These are phyloP conservation scores for Nymphalis c-album DNA, from an alignment of 2,888 invertebrate species.

Conservation along the genomic window DNA sequence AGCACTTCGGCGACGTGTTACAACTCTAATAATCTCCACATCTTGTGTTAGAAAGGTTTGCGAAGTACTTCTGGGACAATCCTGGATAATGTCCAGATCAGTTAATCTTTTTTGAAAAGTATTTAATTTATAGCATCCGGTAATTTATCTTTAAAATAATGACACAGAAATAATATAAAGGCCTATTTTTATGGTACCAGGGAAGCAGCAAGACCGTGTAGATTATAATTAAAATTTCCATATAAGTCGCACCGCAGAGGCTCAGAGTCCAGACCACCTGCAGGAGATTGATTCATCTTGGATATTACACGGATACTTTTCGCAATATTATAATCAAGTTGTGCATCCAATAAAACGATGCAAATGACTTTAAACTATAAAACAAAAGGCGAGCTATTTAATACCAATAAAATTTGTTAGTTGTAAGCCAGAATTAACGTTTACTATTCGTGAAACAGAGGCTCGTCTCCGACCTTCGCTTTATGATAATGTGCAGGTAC, in stretches of 20 bases:
- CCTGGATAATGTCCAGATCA: too few species aligned
- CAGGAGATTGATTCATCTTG: slow-evolving; percentile 13
- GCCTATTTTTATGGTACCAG: neutral
- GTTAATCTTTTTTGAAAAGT: too few species aligned
- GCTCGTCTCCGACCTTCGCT: slow-evolving; percentile 40
- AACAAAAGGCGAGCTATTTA: slow-evolving; percentile 9
- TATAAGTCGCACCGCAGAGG: slow-evolving; percentile 8
- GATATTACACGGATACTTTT: neutral
- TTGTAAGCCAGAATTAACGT: slow-evolving; percentile 24
- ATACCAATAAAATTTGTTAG: slow-evolving; percentile 17
- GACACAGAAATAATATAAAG: neutral
- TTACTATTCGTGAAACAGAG: slow-evolving; percentile 35
- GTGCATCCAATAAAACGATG: neutral
- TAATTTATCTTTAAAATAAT: neutral
- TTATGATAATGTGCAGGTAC: slow-evolving; percentile 38
- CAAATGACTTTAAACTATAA: neutral
- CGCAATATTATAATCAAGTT: neutral
- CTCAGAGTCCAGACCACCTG: slow-evolving; percentile 10
- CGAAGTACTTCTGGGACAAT: too few species aligned
- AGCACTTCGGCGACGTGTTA: too few species aligned
- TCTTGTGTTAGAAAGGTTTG: too few species aligned
- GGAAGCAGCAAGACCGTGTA: neutral
- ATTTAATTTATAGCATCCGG: neutral
- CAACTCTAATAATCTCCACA: too few species aligned
- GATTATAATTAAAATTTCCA: slow-evolving; percentile 19